Percentiles rank a stretch among this genome's conserved stretches.
Conservation (phyloP, 2,888 invertebrate genomes). For the Eilema depressum region DNA sequence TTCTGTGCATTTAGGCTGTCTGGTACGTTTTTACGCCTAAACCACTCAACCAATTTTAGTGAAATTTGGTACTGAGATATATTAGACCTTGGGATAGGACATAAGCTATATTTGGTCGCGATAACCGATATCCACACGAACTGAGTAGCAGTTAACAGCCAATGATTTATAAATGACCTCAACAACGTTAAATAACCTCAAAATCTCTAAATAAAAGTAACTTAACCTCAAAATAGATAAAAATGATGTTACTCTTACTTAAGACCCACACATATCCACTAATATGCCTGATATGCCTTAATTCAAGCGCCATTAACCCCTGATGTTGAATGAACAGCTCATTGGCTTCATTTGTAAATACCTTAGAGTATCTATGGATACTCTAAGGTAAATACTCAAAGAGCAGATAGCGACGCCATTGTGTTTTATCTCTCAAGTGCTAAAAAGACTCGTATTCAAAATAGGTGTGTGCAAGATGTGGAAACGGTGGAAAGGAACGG, state of each 20-base stretch:
- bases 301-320: slow-evolving; percentile 13
- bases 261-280: background rate
- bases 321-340: slow-evolving; percentile 3
- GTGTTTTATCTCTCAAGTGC: slow-evolving; percentile 12
- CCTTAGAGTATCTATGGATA: too few species aligned
- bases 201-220: background rate
- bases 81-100: too few species aligned
- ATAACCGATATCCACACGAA: too few species aligned
- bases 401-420: slow-evolving; percentile 15
- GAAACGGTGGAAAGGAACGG: background rate
- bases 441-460: slow-evolving; percentile 16
- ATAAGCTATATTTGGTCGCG: too few species aligned
- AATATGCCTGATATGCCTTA: background rate
- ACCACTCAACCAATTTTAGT: too few species aligned
- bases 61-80: too few species aligned
- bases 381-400: too few species aligned
- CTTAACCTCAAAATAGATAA: background rate
- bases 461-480: background rate
- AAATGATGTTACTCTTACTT: background rate
- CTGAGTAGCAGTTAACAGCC: too few species aligned
- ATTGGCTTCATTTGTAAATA: slow-evolving; percentile 2
- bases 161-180: background rate
- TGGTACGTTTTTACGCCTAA: too few species aligned
- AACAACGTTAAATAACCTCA: background rate
- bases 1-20: too few species aligned